Evolutionary conservation across 2,113 vertebrate species (phyloP), one percentile per base, ranked within the genome.

Genomic region (Lepus americanus): DNA sequence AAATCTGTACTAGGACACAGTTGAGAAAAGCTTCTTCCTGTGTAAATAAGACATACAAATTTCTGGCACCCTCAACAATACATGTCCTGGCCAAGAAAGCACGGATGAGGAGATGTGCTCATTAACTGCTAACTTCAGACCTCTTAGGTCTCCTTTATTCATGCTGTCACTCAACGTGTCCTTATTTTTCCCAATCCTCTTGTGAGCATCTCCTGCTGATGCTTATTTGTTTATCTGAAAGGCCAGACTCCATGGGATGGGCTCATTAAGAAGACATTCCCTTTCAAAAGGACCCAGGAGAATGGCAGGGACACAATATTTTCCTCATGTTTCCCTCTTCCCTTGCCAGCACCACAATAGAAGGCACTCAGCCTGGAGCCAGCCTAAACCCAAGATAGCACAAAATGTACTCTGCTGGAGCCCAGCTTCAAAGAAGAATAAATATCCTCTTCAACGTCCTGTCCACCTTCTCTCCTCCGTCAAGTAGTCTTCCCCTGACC

Each of bases 161-260:
- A 70, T 25, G 31, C 53, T 80, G 74, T 88, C 95, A 96, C 39
- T 96, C 82, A 94, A 27, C 12, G 27, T 94, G 92, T 88, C 88
- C 95, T 94, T 92, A 44, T 96, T 96, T 92, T 90, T n/a, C 16
- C 29, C 61, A 61, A 59, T 77, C 55, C 74, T 82, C 66, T 92
- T 85, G 51, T 67, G 92, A 79, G 14, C 82, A 4, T 69, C 85
- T 90, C 92, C 95, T 67, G 70, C 92, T 87, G 96, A 36, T 73
- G 80, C 33, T 66, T 96, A 90, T 92, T 96, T 97, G 95, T 96
- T 95, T 95, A 90, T 96, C 74, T 93, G 59, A 96, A 96, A 96
- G 88, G 89, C 85, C 88, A 94, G 79, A n/a, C 83, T 97, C 90
- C 79, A 74, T 87, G 92, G 64, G 90, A 67, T 49, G 49, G 94